phyloP scores from a whole-genome alignment of 2,797 vertebrate genomes.

The Galaxias olidus region DNA sequence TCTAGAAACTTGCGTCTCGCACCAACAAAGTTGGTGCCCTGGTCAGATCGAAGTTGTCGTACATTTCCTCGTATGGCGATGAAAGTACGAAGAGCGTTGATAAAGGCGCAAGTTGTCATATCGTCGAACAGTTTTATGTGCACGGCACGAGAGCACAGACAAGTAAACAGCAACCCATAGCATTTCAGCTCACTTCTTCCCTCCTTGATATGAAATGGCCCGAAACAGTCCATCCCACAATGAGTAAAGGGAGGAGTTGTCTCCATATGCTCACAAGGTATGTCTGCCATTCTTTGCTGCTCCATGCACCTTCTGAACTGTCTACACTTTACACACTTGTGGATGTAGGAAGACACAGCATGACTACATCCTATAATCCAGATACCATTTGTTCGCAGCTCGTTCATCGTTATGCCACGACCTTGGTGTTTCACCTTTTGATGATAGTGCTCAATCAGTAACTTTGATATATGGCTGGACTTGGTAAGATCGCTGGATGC shows the following conservation, averaged over 20 bases:
- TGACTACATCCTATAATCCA: conserved; percentile 26
- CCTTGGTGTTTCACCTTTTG: conserved; percentile 27
- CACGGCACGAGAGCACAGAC: conserved; percentile 19
- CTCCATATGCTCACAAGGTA: conserved; percentile 16
- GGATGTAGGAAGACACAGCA: conserved; percentile 26
- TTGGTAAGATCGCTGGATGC: conserved; percentile 35
- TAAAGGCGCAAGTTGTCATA: conserved; percentile 13
- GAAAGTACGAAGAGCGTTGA: conserved; percentile 20
- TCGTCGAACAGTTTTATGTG: conserved; percentile 29
- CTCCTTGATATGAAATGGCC: conserved; percentile 15
- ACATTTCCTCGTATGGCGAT: conserved; percentile 21
- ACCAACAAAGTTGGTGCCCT: conserved; percentile 18
- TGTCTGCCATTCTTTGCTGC: conserved; percentile 23
- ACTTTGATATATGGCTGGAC: conserved; percentile 13
- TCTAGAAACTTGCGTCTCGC: conserved; percentile 14
- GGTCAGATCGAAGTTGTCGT: background rate
- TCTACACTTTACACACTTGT: conserved; percentile 26
- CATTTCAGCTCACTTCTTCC: background rate
- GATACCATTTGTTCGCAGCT: conserved; percentile 17
- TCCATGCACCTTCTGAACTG: conserved; percentile 13
- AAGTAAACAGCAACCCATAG: too few relatives aligned
- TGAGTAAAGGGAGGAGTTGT: conserved; percentile 18
- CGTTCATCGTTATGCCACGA: conserved; percentile 24
- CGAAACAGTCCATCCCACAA: conserved; percentile 24
- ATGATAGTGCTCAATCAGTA: conserved; percentile 35